These are phyloP conservation scores for Choloepus hoffmanni DNA, from an alignment of 2,113 vertebrate genomes.

Conservation along the genomic window DNA sequence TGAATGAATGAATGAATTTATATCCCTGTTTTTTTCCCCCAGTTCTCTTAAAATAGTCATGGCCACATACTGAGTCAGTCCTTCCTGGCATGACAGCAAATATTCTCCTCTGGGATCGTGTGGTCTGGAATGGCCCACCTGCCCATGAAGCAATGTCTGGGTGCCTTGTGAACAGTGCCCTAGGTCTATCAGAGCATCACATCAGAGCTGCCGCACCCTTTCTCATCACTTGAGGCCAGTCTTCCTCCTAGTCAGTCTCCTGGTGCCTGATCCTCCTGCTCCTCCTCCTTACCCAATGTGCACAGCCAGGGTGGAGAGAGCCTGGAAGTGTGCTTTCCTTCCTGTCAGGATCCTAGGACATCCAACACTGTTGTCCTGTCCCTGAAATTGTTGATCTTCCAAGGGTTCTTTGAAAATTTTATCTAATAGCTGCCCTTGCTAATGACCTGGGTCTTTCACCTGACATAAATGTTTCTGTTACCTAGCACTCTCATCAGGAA, in stretches of 20 bases:
- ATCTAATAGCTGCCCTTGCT: not conserved
- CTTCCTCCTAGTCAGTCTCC: not conserved
- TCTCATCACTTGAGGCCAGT: not conserved
- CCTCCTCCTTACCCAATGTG: accelerated
- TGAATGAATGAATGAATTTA: not conserved
- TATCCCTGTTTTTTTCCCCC: not conserved
- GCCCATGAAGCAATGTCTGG: not conserved
- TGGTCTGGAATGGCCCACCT: not conserved
- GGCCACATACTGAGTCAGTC: not conserved
- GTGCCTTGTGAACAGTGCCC: not conserved
- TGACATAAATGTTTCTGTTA: not conserved
- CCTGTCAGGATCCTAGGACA: not conserved
- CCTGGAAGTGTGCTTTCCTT: not conserved
- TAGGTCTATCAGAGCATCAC: not conserved
- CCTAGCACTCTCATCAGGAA: not conserved
- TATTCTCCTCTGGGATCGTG: not conserved
- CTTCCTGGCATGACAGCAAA: not conserved
- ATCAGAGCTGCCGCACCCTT: not conserved
- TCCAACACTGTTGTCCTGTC: not conserved
- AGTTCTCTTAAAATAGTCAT: not conserved
- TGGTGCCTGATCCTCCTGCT: not conserved
- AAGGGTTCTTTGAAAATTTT: not conserved
- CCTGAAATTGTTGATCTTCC: not conserved
- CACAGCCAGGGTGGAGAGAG: not conserved
- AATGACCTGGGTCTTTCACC: not conserved